A percentile compares a stretch with the other conserved stretches of the same genome.
Evolutionary conservation across 2,113 vertebrate species (phyloP).

Genomic region (Cnemophilus loriae): DNA sequence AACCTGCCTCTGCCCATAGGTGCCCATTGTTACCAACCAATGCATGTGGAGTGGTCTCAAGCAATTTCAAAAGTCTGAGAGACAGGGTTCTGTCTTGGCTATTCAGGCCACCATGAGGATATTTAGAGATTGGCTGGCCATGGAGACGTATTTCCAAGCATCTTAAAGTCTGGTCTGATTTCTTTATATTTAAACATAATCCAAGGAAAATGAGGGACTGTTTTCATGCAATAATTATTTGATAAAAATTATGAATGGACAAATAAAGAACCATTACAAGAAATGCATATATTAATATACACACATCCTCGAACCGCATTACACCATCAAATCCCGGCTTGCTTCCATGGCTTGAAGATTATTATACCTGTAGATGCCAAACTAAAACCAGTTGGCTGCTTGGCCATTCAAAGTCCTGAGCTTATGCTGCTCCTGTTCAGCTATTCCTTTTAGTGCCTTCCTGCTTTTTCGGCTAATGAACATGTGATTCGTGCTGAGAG

Average conservation of each 20-base stretch:
- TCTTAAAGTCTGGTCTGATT: background rate
- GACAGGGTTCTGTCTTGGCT: accelerated
- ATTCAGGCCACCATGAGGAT: background rate
- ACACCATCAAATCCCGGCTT: background rate
- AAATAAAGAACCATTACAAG: background rate
- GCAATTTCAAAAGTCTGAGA: background rate
- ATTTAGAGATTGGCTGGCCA: background rate
- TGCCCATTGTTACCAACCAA: background rate
- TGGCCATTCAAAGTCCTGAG: background rate
- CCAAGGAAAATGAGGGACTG: background rate
- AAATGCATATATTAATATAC: background rate
- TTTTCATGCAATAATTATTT: background rate
- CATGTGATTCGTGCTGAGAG: accelerated
- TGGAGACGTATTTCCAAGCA: background rate
- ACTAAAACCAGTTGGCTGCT: background rate
- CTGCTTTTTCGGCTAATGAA: background rate
- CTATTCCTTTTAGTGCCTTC: background rate
- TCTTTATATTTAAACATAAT: background rate
- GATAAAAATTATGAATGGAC: background rate
- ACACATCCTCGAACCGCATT: background rate
- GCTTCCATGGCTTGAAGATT: background rate
- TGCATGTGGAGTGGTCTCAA: background rate
- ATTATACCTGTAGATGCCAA: background rate
- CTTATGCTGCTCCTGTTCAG: accelerated
- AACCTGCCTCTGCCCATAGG: background rate